A percentile compares a stretch with the other conserved stretches of the same genome.
Conservation (phyloP, 2,888 invertebrate genomes). For the Aplocera efformata region DNA sequence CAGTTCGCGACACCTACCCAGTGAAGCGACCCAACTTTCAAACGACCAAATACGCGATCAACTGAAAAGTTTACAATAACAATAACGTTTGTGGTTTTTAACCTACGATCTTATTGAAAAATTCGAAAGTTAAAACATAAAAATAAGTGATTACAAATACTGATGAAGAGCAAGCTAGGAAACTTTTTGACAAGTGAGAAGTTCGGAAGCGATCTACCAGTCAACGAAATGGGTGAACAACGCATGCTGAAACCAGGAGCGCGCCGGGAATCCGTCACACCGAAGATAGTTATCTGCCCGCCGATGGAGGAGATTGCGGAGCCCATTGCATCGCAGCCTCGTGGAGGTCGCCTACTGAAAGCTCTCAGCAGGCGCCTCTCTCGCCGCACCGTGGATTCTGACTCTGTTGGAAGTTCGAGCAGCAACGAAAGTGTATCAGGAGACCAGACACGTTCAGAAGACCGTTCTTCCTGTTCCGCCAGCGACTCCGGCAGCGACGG, state of each 20-base stretch:
- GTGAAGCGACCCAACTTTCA: slow-evolving; percentile 45
- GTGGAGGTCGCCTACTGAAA: slow-evolving; percentile 83
- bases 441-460: slow-evolving; percentile 56
- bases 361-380: slow-evolving; percentile 83
- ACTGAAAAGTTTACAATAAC: slow-evolving; percentile 56
- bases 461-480: slow-evolving; percentile 75
- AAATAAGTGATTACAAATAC: slow-evolving; percentile 43
- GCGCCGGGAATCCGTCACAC: slow-evolving; percentile 58
- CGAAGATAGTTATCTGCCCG: slow-evolving; percentile 73
- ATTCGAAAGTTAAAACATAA: slow-evolving; percentile 30
- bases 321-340: slow-evolving; percentile 70
- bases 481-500: slow-evolving; percentile 84
- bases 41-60: slow-evolving; percentile 34
- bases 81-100: slow-evolving; percentile 32
- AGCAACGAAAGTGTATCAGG: slow-evolving; percentile 70
- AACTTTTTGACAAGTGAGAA: slow-evolving; percentile 58
- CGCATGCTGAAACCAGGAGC: slow-evolving; percentile 40
- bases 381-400: slow-evolving; percentile 67
- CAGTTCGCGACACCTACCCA: slow-evolving; percentile 55
- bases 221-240: slow-evolving; percentile 48
- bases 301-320: slow-evolving; percentile 78
- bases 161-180: slow-evolving; percentile 67
- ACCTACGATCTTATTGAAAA: slow-evolving; percentile 25
- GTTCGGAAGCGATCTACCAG: slow-evolving; percentile 53
- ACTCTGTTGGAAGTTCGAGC: slow-evolving; percentile 68